Percentiles rank a stretch among this genome's conserved stretches.
Evolutionary conservation across 2,888 invertebrate species (phyloP).

Genomic region (Eurois occulta): DNA sequence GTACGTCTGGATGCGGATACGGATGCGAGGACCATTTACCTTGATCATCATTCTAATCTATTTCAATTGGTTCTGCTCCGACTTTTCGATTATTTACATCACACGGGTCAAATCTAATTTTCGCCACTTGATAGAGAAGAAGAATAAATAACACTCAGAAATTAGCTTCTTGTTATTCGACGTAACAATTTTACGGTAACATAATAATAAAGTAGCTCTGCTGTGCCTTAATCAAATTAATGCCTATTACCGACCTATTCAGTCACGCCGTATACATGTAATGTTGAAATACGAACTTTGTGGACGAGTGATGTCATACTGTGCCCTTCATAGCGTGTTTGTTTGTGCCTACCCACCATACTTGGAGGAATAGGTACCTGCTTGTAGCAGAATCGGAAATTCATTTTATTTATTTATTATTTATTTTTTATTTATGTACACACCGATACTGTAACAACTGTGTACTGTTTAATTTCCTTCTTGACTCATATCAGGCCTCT

Average conservation of each 20-base stretch:
- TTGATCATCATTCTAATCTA: constrained; percentile 47
- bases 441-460: too few species aligned
- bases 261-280: constrained; percentile 28
- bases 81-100: constrained; percentile 46
- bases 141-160: constrained; percentile 23
- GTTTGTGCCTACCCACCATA: constrained; percentile 31
- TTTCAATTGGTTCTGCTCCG: constrained; percentile 50
- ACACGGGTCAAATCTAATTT: constrained; percentile 25
- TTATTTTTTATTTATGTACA: too few species aligned
- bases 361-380: constrained; percentile 5
- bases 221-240: constrained; percentile 57
- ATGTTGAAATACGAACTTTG: constrained; percentile 47
- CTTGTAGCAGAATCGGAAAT: neutral
- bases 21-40: constrained; percentile 47
- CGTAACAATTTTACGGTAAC: constrained; percentile 16
- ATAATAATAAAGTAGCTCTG: constrained; percentile 35
- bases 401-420: too few species aligned
- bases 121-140: neutral
- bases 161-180: constrained; percentile 17
- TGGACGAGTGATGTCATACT: constrained; percentile 59
- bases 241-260: constrained; percentile 52
- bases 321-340: constrained; percentile 55
- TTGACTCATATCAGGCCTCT: neutral
- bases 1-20: constrained; percentile 42
- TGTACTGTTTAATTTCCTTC: neutral